Conservation (phyloP, 1,140 invertebrate genomes). For the Gryon sp. region DNA sequence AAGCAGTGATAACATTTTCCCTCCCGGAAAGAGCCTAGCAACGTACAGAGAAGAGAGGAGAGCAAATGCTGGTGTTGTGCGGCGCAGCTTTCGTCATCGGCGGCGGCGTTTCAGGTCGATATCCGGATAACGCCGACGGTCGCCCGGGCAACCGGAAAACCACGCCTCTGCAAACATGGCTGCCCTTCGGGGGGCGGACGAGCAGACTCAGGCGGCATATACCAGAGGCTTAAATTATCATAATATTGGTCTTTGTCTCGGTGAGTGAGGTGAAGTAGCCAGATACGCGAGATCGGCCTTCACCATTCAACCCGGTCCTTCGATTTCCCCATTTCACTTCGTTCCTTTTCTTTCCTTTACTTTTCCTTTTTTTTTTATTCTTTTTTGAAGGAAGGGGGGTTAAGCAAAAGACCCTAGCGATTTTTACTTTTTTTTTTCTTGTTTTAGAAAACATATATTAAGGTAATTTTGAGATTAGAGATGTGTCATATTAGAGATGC, state of each 20-base stretch:
- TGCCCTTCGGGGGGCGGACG: constrained; percentile 55
- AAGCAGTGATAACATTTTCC: constrained; percentile 81
- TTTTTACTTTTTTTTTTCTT: no score
- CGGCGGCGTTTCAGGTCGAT: constrained; percentile 73
- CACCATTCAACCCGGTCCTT: constrained; percentile 52
- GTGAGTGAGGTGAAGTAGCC: constrained; percentile 63
- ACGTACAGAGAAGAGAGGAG: no score
- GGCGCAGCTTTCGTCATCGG: constrained; percentile 69
- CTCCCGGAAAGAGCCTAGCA: constrained; percentile 79
- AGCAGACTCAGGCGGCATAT: constrained; percentile 50
- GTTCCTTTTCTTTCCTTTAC: constrained; percentile 37
- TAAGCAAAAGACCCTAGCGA: no score
- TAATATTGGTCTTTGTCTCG: constrained; percentile 77
- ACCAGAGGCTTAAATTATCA: constrained; percentile 75
- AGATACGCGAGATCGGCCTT: constrained; percentile 48
- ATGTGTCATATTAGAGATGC: constrained; percentile 38
- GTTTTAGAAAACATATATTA: no score
- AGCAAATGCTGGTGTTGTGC: no score
- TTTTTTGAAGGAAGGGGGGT: constrained; percentile 27
- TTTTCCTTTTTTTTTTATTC: constrained; percentile 1
- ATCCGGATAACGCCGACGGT: constrained; percentile 76
- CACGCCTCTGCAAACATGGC: constrained; percentile 77
- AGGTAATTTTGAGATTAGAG: no score
- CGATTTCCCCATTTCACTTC: constrained; percentile 43
- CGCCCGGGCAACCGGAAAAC: constrained; percentile 75